These are phyloP conservation scores for Manis crassicaudata DNA, from an alignment of 2,797 vertebrate species.

Conservation along the genomic window DNA sequence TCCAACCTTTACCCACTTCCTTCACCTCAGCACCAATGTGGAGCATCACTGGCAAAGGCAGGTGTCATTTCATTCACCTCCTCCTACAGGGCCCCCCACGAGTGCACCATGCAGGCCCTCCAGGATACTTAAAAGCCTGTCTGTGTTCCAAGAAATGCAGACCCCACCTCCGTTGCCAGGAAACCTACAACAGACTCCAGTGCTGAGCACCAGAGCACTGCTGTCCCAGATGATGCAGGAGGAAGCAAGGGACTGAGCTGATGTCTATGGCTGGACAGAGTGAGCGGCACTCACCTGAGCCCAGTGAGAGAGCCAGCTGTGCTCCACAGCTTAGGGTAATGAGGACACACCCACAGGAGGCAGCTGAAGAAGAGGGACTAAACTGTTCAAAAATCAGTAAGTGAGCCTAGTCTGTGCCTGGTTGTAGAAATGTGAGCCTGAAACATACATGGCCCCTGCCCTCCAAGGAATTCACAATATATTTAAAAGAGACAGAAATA, in stretches of 20 bases:
- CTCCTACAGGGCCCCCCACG: background rate
- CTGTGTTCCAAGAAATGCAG: conserved; percentile 37
- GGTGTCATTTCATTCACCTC: conserved; percentile 22
- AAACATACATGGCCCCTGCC: background rate
- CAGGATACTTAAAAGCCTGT: conserved; percentile 20
- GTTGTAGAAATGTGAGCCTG: background rate
- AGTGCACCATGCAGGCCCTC: background rate
- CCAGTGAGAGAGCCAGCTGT: background rate
- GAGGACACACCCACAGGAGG: background rate
- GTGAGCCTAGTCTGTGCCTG: background rate
- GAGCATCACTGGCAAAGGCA: background rate
- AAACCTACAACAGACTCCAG: conserved; percentile 45
- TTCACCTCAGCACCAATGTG: conserved; percentile 15
- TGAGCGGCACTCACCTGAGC: background rate
- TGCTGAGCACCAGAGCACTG: background rate
- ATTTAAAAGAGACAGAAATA: background rate
- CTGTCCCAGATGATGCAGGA: background rate
- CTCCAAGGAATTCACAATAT: background rate
- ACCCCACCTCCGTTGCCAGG: conserved; percentile 40
- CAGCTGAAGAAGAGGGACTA: background rate
- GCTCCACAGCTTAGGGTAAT: background rate
- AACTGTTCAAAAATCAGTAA: background rate
- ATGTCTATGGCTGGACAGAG: background rate
- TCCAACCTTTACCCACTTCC: background rate
- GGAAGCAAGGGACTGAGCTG: background rate